phyloP scores from a whole-genome alignment of 2,888 invertebrate species.

The Nomada flava region DNA sequence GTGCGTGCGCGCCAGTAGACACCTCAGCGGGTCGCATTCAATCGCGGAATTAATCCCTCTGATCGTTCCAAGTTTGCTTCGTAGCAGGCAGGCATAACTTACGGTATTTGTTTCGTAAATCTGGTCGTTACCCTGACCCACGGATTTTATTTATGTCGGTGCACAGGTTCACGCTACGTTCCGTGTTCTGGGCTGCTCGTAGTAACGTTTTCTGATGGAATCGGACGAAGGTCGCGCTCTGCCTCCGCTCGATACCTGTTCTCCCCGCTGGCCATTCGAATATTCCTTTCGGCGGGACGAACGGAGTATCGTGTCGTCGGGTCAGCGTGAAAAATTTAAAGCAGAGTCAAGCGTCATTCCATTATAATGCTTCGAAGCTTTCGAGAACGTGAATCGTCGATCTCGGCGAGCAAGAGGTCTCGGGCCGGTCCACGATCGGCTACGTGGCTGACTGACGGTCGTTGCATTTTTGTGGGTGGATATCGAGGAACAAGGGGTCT shows the following conservation, averaged over 20 bases:
- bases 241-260: background rate
- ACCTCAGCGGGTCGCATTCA: constrained; percentile 77
- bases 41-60: constrained; percentile 78
- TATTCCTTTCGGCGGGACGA: background rate
- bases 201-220: constrained; percentile 14
- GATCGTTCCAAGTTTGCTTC: constrained; percentile 45
- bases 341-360: background rate
- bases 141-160: constrained; percentile 77
- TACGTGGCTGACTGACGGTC: constrained; percentile 60
- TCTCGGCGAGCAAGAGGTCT: constrained; percentile 7
- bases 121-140: constrained; percentile 75
- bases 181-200: constrained; percentile 23
- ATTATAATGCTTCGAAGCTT: background rate
- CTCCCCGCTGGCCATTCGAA: background rate
- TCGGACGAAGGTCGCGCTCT: background rate
- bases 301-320: background rate
- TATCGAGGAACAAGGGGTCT: constrained; percentile 70
- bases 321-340: no score
- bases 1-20: constrained; percentile 53
- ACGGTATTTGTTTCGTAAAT: constrained; percentile 78
- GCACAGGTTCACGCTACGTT: constrained; percentile 76
- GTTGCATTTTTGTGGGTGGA: constrained; percentile 72
- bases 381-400: constrained; percentile 38
- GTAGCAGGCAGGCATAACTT: constrained; percentile 73
- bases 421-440: constrained; percentile 44